Conservation (phyloP, 2,113 vertebrate genomes). For the Butastur rufipennis region DNA sequence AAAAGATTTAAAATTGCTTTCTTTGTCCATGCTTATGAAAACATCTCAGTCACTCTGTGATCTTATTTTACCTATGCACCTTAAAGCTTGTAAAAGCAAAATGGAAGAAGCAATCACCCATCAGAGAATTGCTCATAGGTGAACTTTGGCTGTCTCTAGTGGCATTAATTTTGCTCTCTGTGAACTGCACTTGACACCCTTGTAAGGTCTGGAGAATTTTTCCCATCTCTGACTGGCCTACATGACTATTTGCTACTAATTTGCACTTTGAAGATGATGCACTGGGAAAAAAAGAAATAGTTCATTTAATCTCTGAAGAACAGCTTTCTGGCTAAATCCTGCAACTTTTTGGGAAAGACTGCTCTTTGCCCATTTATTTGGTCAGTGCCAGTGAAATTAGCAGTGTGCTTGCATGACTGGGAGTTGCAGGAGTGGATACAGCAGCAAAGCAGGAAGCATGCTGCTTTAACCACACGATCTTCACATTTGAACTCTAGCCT, state of each 20-base stretch:
- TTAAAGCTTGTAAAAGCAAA: constrained; percentile 36
- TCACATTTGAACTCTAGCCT: neutral
- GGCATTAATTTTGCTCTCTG: constrained; percentile 61
- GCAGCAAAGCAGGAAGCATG: neutral
- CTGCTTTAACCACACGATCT: neutral
- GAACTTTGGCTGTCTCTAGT: constrained; percentile 52
- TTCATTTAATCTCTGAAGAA: neutral
- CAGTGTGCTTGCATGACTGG: neutral
- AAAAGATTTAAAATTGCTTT: constrained; percentile 63
- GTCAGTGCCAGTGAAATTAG: neutral
- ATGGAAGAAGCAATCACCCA: constrained; percentile 62
- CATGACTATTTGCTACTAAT: constrained; percentile 24
- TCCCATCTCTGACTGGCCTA: neutral
- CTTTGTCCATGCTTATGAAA: constrained; percentile 57
- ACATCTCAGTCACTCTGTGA: constrained; percentile 26
- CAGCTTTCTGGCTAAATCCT: neutral
- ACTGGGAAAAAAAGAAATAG: neutral
- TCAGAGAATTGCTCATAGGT: constrained; percentile 55
- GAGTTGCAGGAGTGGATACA: neutral
- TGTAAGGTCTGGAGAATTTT: constrained; percentile 9
- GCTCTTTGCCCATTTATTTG: neutral
- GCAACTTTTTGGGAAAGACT: neutral
- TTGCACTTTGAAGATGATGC: constrained; percentile 21
- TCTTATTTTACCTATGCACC: constrained; percentile 44
- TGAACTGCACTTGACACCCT: constrained; percentile 61